These are phyloP conservation scores for Limnothrissa miodon DNA, from an alignment of 2,113 vertebrate species.

Conservation along the genomic window DNA sequence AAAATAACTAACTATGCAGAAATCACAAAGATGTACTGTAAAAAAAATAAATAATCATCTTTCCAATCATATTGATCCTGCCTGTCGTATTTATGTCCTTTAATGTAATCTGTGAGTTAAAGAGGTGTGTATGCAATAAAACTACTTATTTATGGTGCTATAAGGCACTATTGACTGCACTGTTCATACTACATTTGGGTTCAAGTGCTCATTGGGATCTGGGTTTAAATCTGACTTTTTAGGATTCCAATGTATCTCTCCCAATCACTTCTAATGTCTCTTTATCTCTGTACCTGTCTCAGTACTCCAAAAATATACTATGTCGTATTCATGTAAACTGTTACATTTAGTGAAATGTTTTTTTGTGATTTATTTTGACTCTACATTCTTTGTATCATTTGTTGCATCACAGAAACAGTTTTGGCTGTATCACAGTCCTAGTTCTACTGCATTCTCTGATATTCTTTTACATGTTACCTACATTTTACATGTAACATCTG, in stretches of 20 bases:
- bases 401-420: neutral
- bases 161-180: too few relatives aligned
- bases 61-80: neutral
- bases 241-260: too few relatives aligned
- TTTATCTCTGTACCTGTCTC: too few relatives aligned
- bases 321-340: too few relatives aligned
- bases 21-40: neutral
- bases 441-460: neutral
- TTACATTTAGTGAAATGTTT: too few relatives aligned
- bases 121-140: neutral
- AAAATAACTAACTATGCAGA: neutral
- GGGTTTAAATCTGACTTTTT: too few relatives aligned
- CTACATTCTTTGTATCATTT: neutral
- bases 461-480: neutral
- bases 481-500: neutral
- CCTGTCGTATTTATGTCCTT: neutral
- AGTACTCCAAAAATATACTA: too few relatives aligned
- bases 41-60: neutral
- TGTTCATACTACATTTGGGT: too few relatives aligned
- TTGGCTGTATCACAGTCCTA: neutral
- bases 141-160: neutral
- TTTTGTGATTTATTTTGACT: too few relatives aligned
- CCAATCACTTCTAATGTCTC: too few relatives aligned
- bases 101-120: neutral
- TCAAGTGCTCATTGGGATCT: too few relatives aligned